These are phyloP conservation scores for Oligia strigilis DNA, from an alignment of 2,888 invertebrate genomes.

Conservation along the genomic window DNA sequence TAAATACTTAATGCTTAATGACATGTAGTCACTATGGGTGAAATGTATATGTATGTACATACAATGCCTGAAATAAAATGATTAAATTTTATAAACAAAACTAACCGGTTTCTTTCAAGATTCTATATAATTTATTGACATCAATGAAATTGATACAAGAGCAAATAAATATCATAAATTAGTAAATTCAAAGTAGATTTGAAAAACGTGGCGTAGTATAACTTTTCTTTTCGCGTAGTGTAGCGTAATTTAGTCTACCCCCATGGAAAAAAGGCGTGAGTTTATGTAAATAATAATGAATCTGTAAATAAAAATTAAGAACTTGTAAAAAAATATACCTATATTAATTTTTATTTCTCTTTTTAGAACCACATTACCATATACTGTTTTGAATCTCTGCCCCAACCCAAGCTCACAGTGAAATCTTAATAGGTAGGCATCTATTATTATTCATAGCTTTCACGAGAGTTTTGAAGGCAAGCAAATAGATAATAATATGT, in stretches of 20 bases:
- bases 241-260: no score
- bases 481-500: constrained; percentile 42
- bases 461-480: constrained; percentile 30
- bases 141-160: background rate
- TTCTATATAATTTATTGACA: background rate
- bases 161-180: background rate
- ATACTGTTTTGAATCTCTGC: background rate
- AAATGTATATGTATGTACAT: no score
- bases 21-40: no score
- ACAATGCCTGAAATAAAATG: no score
- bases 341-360: background rate
- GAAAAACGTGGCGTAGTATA: background rate
- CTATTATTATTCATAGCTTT: constrained; percentile 57
- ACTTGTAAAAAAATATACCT: no score
- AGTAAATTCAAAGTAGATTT: background rate
- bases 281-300: no score
- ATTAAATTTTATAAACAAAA: background rate
- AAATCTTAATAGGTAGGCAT: constrained; percentile 12
- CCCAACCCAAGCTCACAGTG: constrained; percentile 7
- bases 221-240: no score
- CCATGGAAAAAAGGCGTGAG: no score
- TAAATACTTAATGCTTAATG: no score
- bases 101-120: background rate
- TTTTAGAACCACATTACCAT: background rate
- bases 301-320: no score